These are phyloP conservation scores for Manis pentadactyla DNA, from an alignment of 2,797 vertebrate species.

Conservation along the genomic window DNA sequence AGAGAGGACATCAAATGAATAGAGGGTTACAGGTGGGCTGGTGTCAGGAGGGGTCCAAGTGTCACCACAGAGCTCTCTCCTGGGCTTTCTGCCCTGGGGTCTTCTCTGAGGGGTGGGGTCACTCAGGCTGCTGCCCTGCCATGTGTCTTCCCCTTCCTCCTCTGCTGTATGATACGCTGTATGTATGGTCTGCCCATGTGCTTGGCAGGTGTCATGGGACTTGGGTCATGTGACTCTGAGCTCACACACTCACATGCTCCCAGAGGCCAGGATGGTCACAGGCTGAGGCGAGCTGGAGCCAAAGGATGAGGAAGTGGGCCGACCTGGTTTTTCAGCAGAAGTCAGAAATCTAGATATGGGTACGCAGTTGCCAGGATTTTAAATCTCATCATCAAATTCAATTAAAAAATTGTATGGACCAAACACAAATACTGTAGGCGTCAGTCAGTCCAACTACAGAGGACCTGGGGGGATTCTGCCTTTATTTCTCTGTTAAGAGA, in stretches of 20 bases:
- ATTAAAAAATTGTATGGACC: neutral
- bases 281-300: no score
- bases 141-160: neutral
- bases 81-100: rapidly evolving
- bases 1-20: rapidly evolving
- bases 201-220: rapidly evolving
- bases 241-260: rapidly evolving
- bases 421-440: neutral
- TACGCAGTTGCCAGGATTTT: neutral
- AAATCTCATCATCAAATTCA: neutral
- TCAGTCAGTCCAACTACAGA: neutral
- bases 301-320: neutral
- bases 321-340: neutral
- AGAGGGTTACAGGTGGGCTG: neutral
- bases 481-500: neutral
- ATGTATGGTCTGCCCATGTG: rapidly evolving
- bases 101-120: no score
- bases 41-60: neutral
- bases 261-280: no score
- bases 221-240: neutral
- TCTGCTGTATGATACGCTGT: rapidly evolving
- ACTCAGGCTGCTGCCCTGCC: rapidly evolving
- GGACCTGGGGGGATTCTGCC: neutral
- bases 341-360: neutral
- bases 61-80: no score